A percentile compares a stretch with the other conserved stretches of the same genome.
These are phyloP conservation scores for Exaiptasia diaphana DNA, from an alignment of 64 coral and sea anemone genomes.

Conservation along the genomic window DNA sequence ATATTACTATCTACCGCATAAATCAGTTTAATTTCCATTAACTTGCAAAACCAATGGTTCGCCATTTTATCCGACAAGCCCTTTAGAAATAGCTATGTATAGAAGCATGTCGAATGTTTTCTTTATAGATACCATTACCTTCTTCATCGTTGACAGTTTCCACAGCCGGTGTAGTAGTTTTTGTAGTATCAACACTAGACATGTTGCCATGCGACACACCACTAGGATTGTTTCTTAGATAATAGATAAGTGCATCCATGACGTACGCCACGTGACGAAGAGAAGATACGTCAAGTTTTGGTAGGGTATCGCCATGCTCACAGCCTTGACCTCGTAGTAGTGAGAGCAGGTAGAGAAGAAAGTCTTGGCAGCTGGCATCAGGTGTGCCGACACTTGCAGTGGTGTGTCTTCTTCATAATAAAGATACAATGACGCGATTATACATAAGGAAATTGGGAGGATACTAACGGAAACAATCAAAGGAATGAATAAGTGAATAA, in stretches of 20 bases:
- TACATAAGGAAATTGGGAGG: no score
- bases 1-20: no score
- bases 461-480: no score
- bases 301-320: conserved; percentile 87
- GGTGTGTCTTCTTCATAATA: conserved; percentile 41
- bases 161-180: conserved; percentile 7
- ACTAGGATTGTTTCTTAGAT: conserved; percentile 88
- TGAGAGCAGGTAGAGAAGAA: conserved; percentile 78
- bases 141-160: conserved; percentile 65
- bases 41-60: no score
- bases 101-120: no score
- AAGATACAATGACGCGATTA: not conserved
- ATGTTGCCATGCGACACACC: conserved; percentile 34
- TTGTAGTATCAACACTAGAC: conserved; percentile 32
- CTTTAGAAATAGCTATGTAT: no score
- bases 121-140: conserved; percentile 72
- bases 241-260: conserved; percentile 90
- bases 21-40: no score
- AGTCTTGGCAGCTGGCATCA: conserved; percentile 84
- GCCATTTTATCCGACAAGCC: no score
- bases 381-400: conserved; percentile 54
- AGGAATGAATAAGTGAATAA: no score
- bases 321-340: conserved; percentile 77
- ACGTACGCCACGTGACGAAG: conserved; percentile 97
- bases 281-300: conserved; percentile 84